Conservation (phyloP, 2,888 invertebrate species). For the Leucania comma region DNA sequence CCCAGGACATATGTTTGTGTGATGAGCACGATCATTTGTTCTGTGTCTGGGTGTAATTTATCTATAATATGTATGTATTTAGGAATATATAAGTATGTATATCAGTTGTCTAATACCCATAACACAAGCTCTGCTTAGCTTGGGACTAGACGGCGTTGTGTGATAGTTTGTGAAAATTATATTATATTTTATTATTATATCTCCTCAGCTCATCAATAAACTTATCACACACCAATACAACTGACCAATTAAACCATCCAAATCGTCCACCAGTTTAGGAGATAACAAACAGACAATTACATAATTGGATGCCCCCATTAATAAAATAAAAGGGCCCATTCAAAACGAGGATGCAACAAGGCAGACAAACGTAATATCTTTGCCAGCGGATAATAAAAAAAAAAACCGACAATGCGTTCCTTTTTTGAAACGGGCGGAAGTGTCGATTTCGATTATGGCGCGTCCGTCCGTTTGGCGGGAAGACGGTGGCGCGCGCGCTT, state of each 20-base stretch:
- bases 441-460: conserved; percentile 81
- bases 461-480: conserved; percentile 79
- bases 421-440: conserved; percentile 79
- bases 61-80: too few species aligned
- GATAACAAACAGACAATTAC: conserved; percentile 41
- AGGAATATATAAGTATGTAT: too few species aligned
- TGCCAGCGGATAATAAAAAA: conserved; percentile 69
- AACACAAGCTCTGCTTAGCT: too few species aligned
- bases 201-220: background rate
- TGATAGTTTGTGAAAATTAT: too few species aligned
- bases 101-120: too few species aligned
- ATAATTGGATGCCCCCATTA: conserved; percentile 46
- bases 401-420: conserved; percentile 75
- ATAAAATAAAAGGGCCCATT: conserved; percentile 56
- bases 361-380: conserved; percentile 63
- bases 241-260: conserved; percentile 25
- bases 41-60: too few species aligned
- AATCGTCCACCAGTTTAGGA: conserved; percentile 25
- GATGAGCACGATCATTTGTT: too few species aligned
- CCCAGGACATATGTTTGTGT: too few species aligned
- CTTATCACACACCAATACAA: conserved; percentile 2
- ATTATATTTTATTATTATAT: too few species aligned
- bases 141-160: too few species aligned
- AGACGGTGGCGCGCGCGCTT: conserved; percentile 75
- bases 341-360: conserved; percentile 60